Evolutionary conservation across 1,140 invertebrate genomes (phyloP).

Genomic region (Rhagoletis pomonella): DNA sequence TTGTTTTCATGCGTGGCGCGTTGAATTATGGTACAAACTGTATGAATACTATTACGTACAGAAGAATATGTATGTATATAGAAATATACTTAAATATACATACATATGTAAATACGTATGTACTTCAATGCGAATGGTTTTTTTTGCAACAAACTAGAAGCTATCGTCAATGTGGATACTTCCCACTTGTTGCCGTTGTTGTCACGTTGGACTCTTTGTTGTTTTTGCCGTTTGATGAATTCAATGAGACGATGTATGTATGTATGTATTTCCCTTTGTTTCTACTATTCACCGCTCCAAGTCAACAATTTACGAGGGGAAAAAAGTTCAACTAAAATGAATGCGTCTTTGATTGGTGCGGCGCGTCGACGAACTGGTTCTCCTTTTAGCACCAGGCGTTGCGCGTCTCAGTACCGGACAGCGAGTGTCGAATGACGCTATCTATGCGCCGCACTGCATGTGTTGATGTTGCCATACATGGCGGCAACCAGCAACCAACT

Average conservation of each 20-base stretch:
- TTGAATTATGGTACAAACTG: background rate
- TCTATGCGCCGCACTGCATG: slow-evolving; percentile 11
- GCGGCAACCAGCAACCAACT: slow-evolving; percentile 1
- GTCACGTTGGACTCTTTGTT: background rate
- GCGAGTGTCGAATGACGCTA: slow-evolving; percentile 1
- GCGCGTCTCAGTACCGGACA: background rate
- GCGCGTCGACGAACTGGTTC: slow-evolving; percentile 21
- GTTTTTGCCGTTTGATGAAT: background rate
- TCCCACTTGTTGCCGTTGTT: background rate
- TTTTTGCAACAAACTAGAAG: background rate
- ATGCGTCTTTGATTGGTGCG: background rate
- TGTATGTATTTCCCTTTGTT: background rate
- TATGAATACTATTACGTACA: background rate
- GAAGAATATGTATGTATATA: too few relatives aligned
- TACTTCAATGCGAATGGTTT: background rate
- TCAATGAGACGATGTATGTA: background rate
- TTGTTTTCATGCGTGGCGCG: background rate
- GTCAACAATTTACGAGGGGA: slow-evolving; percentile 1
- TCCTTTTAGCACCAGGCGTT: background rate
- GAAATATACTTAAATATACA: background rate
- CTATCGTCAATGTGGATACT: background rate
- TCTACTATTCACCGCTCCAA: background rate
- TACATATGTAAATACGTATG: background rate
- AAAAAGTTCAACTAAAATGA: background rate
- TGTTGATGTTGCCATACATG: slow-evolving; percentile 12